phyloP scores from a whole-genome alignment of 53 echinoderm and acorn worm genomes.

The Astropecten irregularis region DNA sequence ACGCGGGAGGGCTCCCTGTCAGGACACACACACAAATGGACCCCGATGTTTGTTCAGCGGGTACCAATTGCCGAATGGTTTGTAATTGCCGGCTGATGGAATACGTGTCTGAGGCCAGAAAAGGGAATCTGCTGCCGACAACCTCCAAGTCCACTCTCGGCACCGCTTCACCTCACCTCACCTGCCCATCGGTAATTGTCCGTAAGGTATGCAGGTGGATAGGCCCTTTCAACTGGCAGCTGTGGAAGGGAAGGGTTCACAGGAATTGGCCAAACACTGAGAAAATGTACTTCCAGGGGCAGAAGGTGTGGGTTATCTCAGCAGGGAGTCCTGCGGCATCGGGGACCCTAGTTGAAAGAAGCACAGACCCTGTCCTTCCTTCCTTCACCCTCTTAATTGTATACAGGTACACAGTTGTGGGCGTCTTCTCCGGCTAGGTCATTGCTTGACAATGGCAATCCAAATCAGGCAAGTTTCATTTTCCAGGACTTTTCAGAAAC shows the following conservation, averaged over 20 bases:
- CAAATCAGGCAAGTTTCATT: no score
- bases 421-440: no score
- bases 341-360: no score
- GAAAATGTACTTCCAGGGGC: not conserved
- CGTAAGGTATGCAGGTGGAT: slow-evolving; percentile 34
- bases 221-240: no score
- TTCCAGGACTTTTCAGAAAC: no score
- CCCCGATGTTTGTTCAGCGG: slow-evolving; percentile 46
- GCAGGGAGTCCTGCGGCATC: no score
- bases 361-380: no score
- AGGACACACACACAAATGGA: slow-evolving; percentile 1
- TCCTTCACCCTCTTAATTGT: no score
- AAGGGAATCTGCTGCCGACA: not conserved
- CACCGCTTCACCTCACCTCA: not conserved
- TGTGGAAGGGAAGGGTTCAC: not conserved
- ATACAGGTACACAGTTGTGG: no score
- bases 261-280: not conserved
- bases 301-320: no score
- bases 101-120: slow-evolving; percentile 25
- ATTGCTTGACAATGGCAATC: no score
- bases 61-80: not conserved
- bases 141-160: not conserved
- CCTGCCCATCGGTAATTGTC: slow-evolving; percentile 10
- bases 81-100: slow-evolving; percentile 47
- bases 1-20: no score